Base-by-base conservation (phyloP, 2,113 vertebrate species). In the Porphyrio hochstetteri region DNA sequence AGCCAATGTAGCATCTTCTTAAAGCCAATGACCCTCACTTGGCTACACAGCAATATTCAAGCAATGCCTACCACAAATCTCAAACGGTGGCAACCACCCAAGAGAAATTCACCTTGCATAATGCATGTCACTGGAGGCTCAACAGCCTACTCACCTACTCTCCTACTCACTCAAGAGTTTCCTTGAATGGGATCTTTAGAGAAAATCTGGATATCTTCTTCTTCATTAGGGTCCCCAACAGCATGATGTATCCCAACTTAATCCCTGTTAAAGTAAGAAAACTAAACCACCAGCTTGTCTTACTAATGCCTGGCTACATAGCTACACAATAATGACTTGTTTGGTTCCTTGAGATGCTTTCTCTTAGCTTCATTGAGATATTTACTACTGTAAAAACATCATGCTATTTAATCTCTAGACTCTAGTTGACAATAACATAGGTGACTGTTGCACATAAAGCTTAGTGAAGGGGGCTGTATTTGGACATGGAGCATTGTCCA, bases 101-200 rank as follows among this genome's bases (percentile, higher is more conserved):
- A 82, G 74, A 94, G 78, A 95, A 95, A 97, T 92, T 72, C 38
- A 88, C 72, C 81, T 94, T 55, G 82, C 61, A 61, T 69, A 82
- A 95, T 50, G 18, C 18, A 55, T 87, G 95, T 88, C 74, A 82
- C 87, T 89, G 52, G 94, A 92, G 18, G 69, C 64, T 95, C 95
- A 84, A 77, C 56, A 96, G 94, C 87, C 96, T 96, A 93, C 84
- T 91, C 88, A 83, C 94, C 93, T 97, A 94, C 95, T 68, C 89
- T 82, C 95, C 93, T 97, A 95, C 95, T 68, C 95, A 92, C 94
- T 84, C 67, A 65, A n/a, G 87, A 61, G 78, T 69, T 81, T 92
- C 92, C 93, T 97, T 67, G 59, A 96, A 89, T 86, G 93, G 64
- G 93, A 95, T 94, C 95, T 95, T 88, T 90, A 95, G 90, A 97